Evolutionary conservation across 1,140 invertebrate species (phyloP).

Genomic region (Drosophila parvula): DNA sequence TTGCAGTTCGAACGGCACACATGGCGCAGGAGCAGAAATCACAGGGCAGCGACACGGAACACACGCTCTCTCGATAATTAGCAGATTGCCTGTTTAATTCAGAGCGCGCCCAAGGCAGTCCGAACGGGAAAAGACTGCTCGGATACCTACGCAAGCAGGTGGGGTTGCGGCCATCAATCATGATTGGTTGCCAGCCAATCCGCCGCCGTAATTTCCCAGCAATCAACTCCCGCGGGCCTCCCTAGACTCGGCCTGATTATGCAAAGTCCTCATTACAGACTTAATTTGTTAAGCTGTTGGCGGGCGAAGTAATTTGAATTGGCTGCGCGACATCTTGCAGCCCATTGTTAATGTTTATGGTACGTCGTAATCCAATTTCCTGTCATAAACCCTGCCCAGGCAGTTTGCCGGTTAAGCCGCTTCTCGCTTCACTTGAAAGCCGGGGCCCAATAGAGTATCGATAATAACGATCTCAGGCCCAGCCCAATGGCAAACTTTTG

Average conservation of each 20-base stretch:
- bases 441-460: slow-evolving; percentile 9
- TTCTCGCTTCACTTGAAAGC: slow-evolving; percentile 38
- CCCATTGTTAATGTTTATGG: slow-evolving; percentile 55
- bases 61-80: slow-evolving; percentile 70
- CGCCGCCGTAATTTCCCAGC: slow-evolving; percentile 16
- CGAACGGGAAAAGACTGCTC: slow-evolving; percentile 18
- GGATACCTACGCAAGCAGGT: slow-evolving; percentile 16
- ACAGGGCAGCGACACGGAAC: slow-evolving; percentile 15
- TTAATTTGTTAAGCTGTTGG: slow-evolving; percentile 51
- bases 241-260: slow-evolving; percentile 37
- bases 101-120: slow-evolving; percentile 21
- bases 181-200: slow-evolving; percentile 52
- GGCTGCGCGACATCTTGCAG: slow-evolving; percentile 36
- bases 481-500: slow-evolving; percentile 21
- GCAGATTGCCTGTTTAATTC: slow-evolving; percentile 73
- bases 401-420: neutral
- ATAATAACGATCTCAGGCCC: slow-evolving; percentile 10
- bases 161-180: slow-evolving; percentile 35
- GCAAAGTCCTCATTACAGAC: slow-evolving; percentile 50
- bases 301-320: slow-evolving; percentile 64
- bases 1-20: slow-evolving; percentile 46
- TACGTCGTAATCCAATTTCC: slow-evolving; percentile 54
- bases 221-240: slow-evolving; percentile 31
- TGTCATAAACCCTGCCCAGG: slow-evolving; percentile 40
- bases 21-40: slow-evolving; percentile 42